Percentiles rank a stretch among this genome's conserved stretches.
phyloP scores from a whole-genome alignment of 2,888 invertebrate species.

The Plebejus anna region DNA sequence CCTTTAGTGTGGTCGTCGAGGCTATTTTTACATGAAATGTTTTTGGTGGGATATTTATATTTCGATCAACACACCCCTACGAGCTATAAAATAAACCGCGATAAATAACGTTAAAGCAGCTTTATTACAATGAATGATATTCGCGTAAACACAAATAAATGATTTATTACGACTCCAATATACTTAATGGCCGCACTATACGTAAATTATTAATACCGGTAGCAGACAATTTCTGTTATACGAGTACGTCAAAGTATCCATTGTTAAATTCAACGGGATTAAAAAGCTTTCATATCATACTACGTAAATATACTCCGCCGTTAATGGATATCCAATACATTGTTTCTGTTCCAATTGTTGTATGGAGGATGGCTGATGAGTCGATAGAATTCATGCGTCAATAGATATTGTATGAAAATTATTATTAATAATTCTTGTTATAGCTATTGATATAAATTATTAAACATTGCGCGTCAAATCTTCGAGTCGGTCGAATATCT shows the following conservation, averaged over 20 bases:
- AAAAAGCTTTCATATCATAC: slow-evolving; percentile 3
- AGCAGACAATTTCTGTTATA: slow-evolving; percentile 14
- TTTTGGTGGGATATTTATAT: background rate
- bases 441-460: no score
- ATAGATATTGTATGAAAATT: background rate
- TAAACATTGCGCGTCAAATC: no score
- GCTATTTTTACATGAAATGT: no score
- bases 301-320: background rate
- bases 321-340: slow-evolving; percentile 1
- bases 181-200: background rate
- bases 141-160: slow-evolving; percentile 1
- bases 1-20: no score
- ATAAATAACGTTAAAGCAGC: background rate
- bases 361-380: background rate
- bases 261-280: background rate
- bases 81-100: slow-evolving; percentile 7
- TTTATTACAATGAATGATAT: background rate
- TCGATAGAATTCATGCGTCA: background rate
- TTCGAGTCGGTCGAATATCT: no score
- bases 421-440: no score
- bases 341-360: background rate
- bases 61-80: background rate
- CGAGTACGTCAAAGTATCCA: background rate
- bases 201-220: slow-evolving; percentile 12
- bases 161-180: slow-evolving; percentile 10